Base-by-base conservation (phyloP, 1,140 invertebrate genomes). In the Pachyrhynchus sulphureomaculatus region DNA sequence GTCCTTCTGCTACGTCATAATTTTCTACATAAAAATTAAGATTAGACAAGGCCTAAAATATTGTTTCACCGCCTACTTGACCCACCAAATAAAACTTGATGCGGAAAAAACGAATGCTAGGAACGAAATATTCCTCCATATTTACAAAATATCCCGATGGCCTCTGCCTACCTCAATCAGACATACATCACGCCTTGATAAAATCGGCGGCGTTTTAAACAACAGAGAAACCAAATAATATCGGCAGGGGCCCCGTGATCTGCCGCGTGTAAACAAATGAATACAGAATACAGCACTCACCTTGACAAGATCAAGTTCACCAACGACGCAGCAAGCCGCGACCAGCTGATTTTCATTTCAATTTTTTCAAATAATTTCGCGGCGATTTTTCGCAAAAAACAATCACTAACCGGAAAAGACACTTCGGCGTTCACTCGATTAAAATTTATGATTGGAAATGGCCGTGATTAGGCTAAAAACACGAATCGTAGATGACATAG, bases 261-360 rank as follows among this genome's bases (percentile, higher is more conserved):
- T 24, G 37, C 8, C 56, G 42, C 56, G 56, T 56, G 45, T 58
- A 58, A 58, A 49, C 56, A 58, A 58, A 23, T 44, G 39, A 45
- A 56, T 32, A 56, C 47, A 51, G 39, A 45, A 56, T 32, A 56
- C 47, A 51, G 34, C 42, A 49, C 56, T 58, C 56, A 58, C 56
- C 56, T 58, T 58, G 56, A 48, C 56, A 51, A 58, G 44, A 58
- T 58, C 56, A 58, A 58, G 56, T 58, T 58, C 47, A 51, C 36
- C 52, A 42, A 41, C 52, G 24, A 42, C 52, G 52, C 29, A 34
- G 51, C 34, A 24, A 21, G 37, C 12, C 18, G 37, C 33, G 12
- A 17, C 23, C 53, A 56, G 53, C 53, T 56, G 53, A 44, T 56
- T 56, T 56, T 56, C 53, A 23, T 42, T 42, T 39, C 15, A 9